Evolutionary conservation across 2,888 invertebrate species (phyloP).

Genomic region (Imbricaverruca yamaguchii): DNA sequence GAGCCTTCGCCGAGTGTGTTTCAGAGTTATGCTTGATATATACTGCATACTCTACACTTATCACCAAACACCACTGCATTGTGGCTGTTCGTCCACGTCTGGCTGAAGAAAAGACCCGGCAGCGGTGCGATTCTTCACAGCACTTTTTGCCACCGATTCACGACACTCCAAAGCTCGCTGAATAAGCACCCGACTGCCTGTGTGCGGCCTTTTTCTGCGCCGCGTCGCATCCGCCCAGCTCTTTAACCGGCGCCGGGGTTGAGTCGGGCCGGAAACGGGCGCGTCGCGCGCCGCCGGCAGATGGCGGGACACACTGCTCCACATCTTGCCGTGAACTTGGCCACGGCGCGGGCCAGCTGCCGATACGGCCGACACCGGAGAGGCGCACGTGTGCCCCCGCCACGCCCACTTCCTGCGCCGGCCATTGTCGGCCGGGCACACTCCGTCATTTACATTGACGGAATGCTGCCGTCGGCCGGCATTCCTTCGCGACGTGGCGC

Average conservation of each 20-base stretch:
- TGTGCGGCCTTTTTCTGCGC: too few species aligned
- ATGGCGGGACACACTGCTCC: not conserved
- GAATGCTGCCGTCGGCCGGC: conserved; percentile 8
- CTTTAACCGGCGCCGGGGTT: not conserved
- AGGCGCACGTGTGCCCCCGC: not conserved
- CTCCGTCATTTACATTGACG: not conserved
- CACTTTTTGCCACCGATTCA: too few species aligned
- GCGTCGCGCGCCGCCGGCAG: not conserved
- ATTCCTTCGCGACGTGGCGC: not conserved
- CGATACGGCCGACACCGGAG: not conserved
- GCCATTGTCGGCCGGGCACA: not conserved
- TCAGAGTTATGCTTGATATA: too few species aligned
- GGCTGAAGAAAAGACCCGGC: too few species aligned
- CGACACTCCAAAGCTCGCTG: too few species aligned
- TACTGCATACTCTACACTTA: too few species aligned
- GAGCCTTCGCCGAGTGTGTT: too few species aligned
- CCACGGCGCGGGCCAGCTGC: not conserved
- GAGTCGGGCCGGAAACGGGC: not conserved
- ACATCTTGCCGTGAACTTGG: not conserved
- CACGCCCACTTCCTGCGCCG: not conserved
- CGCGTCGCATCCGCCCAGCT: not conserved
- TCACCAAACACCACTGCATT: too few species aligned
- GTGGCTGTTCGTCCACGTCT: too few species aligned
- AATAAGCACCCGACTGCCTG: too few species aligned
- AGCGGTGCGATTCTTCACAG: too few species aligned